Conservation (phyloP, 23 tunicate species). For the Phallusia fumigata region DNA sequence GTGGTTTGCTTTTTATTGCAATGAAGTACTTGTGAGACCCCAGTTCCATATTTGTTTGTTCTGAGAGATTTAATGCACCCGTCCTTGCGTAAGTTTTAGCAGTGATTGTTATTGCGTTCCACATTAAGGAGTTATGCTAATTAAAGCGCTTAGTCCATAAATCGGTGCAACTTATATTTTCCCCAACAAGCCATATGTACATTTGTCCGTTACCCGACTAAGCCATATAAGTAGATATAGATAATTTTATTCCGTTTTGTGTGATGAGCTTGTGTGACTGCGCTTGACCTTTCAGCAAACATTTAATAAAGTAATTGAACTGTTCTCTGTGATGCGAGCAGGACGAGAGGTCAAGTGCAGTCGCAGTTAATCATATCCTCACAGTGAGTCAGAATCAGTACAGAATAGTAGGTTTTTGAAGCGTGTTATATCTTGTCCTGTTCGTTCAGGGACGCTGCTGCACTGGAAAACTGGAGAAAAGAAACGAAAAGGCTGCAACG, state of each 20-base stretch:
- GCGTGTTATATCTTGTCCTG: neutral
- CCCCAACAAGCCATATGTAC: too few species aligned
- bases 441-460: slow-evolving; percentile 32
- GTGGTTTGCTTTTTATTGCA: too few species aligned
- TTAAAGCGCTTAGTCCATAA: too few species aligned
- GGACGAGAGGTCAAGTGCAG: neutral
- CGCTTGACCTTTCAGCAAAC: neutral
- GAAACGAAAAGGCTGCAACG: slow-evolving; percentile 53
- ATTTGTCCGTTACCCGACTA: too few species aligned
- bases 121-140: too few species aligned
- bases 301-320: neutral
- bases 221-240: too few species aligned
- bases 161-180: too few species aligned
- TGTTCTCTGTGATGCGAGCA: neutral
- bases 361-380: neutral
- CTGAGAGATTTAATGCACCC: too few species aligned
- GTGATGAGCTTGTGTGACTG: neutral
- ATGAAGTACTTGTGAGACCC: too few species aligned
- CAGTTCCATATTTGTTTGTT: too few species aligned
- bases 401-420: neutral
- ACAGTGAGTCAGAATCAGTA: neutral
- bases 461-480: slow-evolving; percentile 46
- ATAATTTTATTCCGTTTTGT: neutral
- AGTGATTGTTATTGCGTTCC: too few species aligned
- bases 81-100: too few species aligned